phyloP scores from a whole-genome alignment of 2,888 invertebrate species.

The Malachius bipustulatus region DNA sequence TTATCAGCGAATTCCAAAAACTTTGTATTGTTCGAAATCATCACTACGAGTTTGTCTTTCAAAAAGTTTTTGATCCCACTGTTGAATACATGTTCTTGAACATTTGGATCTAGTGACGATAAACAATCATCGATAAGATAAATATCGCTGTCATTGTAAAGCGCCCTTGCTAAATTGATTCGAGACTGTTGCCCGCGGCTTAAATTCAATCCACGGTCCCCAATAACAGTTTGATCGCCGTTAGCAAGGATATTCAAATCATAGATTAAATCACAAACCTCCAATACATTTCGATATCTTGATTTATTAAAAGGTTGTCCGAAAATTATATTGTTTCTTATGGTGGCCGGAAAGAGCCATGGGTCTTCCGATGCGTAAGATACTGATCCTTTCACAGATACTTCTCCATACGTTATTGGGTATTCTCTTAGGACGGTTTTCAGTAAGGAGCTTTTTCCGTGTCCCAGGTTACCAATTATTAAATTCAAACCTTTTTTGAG shows the following conservation, averaged over 20 bases:
- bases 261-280: constrained; percentile 48
- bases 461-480: constrained; percentile 53
- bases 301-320: constrained; percentile 36
- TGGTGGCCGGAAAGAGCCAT: constrained; percentile 15
- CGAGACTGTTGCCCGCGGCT: constrained; percentile 15
- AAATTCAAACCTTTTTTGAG: constrained; percentile 39
- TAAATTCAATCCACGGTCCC: constrained; percentile 12
- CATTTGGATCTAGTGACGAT: constrained; percentile 11
- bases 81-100: constrained; percentile 10
- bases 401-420: constrained; percentile 29
- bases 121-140: constrained; percentile 14
- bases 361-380: constrained; percentile 14
- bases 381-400: constrained; percentile 19
- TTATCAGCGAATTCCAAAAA: constrained; percentile 16
- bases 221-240: constrained; percentile 14
- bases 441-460: constrained; percentile 45
- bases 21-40: constrained; percentile 20
- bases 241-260: constrained; percentile 42
- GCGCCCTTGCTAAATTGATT: constrained; percentile 14
- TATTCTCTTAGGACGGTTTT: constrained; percentile 35
- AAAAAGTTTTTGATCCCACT: constrained; percentile 19
- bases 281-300: constrained; percentile 47
- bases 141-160: constrained; percentile 14
- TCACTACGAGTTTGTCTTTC: constrained; percentile 21
- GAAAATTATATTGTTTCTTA: constrained; percentile 15